Conservation (phyloP, 2,113 vertebrate species). For the Eudyptes chrysolophus region DNA sequence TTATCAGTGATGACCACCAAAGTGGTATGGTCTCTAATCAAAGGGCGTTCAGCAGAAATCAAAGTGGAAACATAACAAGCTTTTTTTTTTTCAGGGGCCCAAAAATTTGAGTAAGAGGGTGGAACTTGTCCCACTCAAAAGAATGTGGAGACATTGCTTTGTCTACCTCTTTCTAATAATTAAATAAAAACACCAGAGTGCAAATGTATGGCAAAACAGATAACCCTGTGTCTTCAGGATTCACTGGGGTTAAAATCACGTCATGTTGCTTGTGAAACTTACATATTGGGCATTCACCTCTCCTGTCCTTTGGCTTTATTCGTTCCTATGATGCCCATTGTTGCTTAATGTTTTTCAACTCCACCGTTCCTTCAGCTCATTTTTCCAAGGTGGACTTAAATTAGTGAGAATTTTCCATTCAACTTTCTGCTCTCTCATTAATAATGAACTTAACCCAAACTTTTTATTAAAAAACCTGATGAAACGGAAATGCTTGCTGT, state of each 20-base stretch:
- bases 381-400: background rate
- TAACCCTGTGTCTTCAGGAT: background rate
- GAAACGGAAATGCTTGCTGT: background rate
- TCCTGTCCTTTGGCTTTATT: background rate
- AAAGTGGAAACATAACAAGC: background rate
- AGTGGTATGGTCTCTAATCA: background rate
- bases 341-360: background rate
- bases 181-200: background rate
- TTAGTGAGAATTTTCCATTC: background rate
- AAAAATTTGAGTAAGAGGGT: background rate
- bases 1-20: background rate
- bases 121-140: background rate
- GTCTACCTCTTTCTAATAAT: background rate
- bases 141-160: background rate
- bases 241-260: background rate
- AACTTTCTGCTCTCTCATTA: background rate
- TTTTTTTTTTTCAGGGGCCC: background rate
- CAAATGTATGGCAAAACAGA: background rate
- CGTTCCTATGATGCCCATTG: background rate
- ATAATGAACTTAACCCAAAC: background rate
- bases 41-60: background rate
- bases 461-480: background rate
- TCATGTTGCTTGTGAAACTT: background rate
- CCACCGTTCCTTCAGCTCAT: background rate
- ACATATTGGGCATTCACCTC: rapidly evolving